These are phyloP conservation scores for Drosophila neutralis DNA, from an alignment of 2,888 invertebrate genomes.

Conservation along the genomic window DNA sequence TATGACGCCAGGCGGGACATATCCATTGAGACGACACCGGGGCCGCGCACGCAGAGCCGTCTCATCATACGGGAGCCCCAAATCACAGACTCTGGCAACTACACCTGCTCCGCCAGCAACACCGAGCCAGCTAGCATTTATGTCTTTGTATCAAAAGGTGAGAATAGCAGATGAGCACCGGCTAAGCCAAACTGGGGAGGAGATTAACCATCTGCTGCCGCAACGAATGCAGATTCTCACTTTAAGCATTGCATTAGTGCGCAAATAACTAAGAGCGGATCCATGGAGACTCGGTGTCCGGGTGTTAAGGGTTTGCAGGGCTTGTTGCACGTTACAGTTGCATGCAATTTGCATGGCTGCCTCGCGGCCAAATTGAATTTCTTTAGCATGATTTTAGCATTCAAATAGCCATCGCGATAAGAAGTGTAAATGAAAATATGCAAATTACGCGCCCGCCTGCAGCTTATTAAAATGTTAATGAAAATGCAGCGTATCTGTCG, in stretches of 20 bases:
- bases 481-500: constrained; percentile 48
- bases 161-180: constrained; percentile 75
- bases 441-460: constrained; percentile 63
- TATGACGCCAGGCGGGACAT: constrained; percentile 93
- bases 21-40: constrained; percentile 92
- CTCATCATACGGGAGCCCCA: constrained; percentile 93
- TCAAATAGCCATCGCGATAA: constrained; percentile 72
- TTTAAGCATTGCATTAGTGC: constrained; percentile 33
- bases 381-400: constrained; percentile 64
- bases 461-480: constrained; percentile 71
- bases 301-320: not conserved
- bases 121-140: constrained; percentile 95
- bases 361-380: constrained; percentile 64
- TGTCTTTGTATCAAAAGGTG: constrained; percentile 96
- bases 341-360: constrained; percentile 54
- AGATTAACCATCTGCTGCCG: constrained; percentile 48
- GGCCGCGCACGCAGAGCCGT: constrained; percentile 93
- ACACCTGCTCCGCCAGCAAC: constrained; percentile 95
- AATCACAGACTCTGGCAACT: constrained; percentile 95
- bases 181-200: constrained; percentile 15
- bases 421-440: constrained; percentile 77
- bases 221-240: constrained; percentile 22
- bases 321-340: constrained; percentile 47
- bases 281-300: not conserved
- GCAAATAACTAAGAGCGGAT: constrained; percentile 18